Conservation (phyloP, 1,140 invertebrate species). For the Brachionus paranguensis region DNA sequence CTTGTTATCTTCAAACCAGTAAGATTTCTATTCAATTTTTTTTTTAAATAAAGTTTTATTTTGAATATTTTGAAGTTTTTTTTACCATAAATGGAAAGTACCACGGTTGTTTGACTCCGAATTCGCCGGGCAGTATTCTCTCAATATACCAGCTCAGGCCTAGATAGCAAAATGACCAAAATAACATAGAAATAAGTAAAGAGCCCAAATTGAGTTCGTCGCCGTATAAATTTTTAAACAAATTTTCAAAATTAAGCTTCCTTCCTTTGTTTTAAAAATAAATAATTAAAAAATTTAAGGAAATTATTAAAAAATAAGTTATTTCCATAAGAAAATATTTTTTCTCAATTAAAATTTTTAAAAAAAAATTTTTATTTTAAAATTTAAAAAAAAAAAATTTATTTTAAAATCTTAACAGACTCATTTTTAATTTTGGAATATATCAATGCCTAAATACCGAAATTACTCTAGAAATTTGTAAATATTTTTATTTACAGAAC, state of each 20-base stretch:
- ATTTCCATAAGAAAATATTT: no score
- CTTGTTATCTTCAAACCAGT: not conserved
- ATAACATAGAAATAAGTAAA: not conserved
- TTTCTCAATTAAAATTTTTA: not conserved
- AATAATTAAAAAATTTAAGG: no score
- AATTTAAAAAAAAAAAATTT: no score
- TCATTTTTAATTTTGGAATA: no score
- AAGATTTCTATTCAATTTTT: not conserved
- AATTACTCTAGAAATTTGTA: no score
- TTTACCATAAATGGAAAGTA: constrained; percentile 37
- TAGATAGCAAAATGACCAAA: not conserved
- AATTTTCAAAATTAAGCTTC: not conserved
- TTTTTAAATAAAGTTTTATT: no score
- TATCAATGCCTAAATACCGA: no score
- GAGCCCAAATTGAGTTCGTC: constrained; percentile 22
- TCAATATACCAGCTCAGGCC: constrained; percentile 22
- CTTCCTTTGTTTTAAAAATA: not conserved
- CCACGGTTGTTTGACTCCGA: constrained; percentile 23
- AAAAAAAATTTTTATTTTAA: no score
- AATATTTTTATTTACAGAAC: no score
- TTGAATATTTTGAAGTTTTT: not conserved
- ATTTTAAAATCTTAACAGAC: no score
- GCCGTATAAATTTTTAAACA: constrained; percentile 1
- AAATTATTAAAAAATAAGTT: no score
- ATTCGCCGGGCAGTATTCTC: constrained; percentile 19